Base-by-base conservation (phyloP, 2,113 vertebrate genomes). In the Okapia johnstoni region DNA sequence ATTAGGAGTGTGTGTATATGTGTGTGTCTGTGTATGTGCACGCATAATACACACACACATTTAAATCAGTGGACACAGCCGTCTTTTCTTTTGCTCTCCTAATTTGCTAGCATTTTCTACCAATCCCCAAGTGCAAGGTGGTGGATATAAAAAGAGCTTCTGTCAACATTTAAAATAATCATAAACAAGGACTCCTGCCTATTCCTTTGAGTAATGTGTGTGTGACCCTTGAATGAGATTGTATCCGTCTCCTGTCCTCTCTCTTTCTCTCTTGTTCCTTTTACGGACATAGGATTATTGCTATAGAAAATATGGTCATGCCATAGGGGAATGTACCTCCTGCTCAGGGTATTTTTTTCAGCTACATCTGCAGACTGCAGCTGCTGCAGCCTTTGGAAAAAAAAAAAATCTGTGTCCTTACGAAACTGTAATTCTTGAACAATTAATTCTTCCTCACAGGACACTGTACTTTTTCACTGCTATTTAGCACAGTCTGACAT, bases 281-380 rank as follows among this genome's bases (percentile, higher is more conserved):
- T 98, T 97, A 94, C 77, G 86, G 94, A 96, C 93, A 46, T 87
- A 93, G 89, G 92, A 97, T 92, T 93, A 93, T 1, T 28, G 98
- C 57, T 96, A 23, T 14, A 96, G 98, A 97, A 98, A 98, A 98
- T 97, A 97, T 52, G 25, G 96, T 57, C 73, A 61, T 98, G 95
- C 96, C 96, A 93, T 96, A 19, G 96, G 96, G 97, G 92, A 98
- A 88, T 0, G 79, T 93, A 97, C 96, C 96, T 98, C 96, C 97
- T 94, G 97, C 95, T 97, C 0, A 14, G 93, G 54, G 52, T 79
- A 58, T 97, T 93, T 97, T 97, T 98, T 80, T 77, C 97, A 95
- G 94, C 76, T 97, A 94, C 98, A 97, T 98, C 92, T 98, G 97
- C 96, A 98, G 97, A 97, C 93, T 95, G 96, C 97, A 98, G 97